Base-by-base conservation (phyloP, 2,797 vertebrate genomes). In the Luscinia megarhynchos region DNA sequence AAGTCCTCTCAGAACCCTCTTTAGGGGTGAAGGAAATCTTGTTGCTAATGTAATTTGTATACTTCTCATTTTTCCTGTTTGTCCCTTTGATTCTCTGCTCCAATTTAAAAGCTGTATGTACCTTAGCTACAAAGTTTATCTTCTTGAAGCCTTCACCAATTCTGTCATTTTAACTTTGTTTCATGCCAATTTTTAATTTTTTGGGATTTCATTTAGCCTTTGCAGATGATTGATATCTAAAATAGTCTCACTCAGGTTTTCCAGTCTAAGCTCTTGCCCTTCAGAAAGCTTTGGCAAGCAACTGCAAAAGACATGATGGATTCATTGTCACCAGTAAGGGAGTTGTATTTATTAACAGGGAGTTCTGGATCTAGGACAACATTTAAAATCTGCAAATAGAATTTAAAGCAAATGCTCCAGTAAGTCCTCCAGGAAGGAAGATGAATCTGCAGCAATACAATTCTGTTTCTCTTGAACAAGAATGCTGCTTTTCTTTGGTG, bases 21-120 rank as follows among this genome's bases (percentile, higher is more conserved):
- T 73, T 92, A 66, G 75, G 84, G 92, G 81, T 69, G 66, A 84
- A 87, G 51, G 69, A 93, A 91, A 26, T 58, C 66, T 87, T 50
- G 36, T 48, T 87, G 79, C 81, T 93, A 78, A 29, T 87, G 66
- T 86, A 55, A 84, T 85, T 77, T 93, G 81, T 91, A 62, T 24
- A 19, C 2, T 62, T 92, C 30, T 70, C 15, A 30, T 76, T 92
- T 89, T 94, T 94, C 84, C n/a, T 84, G 14, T 89, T 92, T 91
- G 23, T 62, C 6, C 84, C 36, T 70, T 45, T 84, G 57, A 64
- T 77, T 36, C 32, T 45, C 26, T 83, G 32, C 46, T 94, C 63
- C 62, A 55, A 2, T 91, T 92, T 73, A 80, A 83, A 85, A 95
- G 24, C 48, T 19, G 0, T 53, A 30, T 48, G 48, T 89, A 75